Conservation (phyloP, 2,113 vertebrate genomes). For the Gadus chalcogrammus region DNA sequence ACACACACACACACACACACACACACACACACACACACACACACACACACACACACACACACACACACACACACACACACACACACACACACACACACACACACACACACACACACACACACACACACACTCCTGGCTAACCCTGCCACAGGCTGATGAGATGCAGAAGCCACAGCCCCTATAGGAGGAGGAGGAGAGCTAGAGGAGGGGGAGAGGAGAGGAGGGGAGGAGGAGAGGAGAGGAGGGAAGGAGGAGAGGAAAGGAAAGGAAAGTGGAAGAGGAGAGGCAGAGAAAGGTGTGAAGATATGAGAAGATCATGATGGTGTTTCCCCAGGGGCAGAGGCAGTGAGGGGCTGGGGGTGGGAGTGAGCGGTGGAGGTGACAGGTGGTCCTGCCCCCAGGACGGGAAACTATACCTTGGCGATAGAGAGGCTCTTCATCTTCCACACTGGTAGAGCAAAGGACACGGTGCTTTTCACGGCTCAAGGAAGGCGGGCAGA, state of each 20-base stretch:
- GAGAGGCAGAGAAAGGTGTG: constrained; percentile 18
- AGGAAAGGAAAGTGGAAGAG: constrained; percentile 21
- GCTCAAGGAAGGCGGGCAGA: too few species aligned
- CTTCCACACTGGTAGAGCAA: too few species aligned
- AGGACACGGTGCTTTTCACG: too few species aligned
- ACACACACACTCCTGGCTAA: constrained; percentile 32
- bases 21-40: constrained; percentile 11
- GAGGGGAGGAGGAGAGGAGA: constrained; percentile 27
- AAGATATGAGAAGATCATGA: constrained; percentile 9
- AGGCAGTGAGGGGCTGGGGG: constrained; percentile 6
- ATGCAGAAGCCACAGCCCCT: constrained; percentile 48
- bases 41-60: constrained; percentile 4
- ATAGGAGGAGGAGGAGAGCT: constrained; percentile 12
- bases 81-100: constrained; percentile 3
- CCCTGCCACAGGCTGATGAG: constrained; percentile 59
- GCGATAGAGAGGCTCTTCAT: too few species aligned
- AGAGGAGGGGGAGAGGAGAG: constrained; percentile 4
- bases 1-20: constrained; percentile 1
- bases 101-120: constrained; percentile 15
- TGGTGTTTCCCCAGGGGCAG: too few species aligned
- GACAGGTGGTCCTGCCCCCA: constrained; percentile 6
- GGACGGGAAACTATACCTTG: neutral
- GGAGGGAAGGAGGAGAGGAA: neutral
- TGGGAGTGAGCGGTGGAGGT: constrained; percentile 20
- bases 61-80: neutral